These are phyloP conservation scores for Chelonus insularis DNA, from an alignment of 1,140 invertebrate species.

Conservation along the genomic window DNA sequence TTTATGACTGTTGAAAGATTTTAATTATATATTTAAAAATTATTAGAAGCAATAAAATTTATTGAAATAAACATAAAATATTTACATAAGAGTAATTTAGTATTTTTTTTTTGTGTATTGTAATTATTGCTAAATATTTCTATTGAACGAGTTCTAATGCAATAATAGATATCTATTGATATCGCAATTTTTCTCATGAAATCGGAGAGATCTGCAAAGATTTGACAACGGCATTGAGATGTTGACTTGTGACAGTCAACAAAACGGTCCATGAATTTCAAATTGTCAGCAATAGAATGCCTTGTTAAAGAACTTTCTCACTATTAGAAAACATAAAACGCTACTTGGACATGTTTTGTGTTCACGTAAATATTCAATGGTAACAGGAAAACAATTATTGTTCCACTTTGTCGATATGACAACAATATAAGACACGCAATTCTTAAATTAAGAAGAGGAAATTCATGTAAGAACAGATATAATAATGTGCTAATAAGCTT, in stretches of 20 bases:
- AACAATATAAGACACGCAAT: not conserved
- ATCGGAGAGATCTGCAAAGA: not conserved
- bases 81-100: no score
- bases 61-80: no score
- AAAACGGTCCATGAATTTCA: conserved; percentile 1
- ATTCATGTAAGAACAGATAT: not conserved
- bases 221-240: not conserved
- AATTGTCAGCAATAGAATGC: not conserved
- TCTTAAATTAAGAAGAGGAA: not conserved
- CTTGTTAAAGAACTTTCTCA: not conserved
- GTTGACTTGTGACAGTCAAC: conserved; percentile 1
- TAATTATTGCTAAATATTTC: no score
- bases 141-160: no score
- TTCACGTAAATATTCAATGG: not conserved
- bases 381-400: not conserved
- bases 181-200: not conserved
- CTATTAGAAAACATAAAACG: conserved; percentile 6
- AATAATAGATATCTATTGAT: no score
- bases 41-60: no score
- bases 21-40: no score
- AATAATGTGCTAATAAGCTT: not conserved
- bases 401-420: not conserved
- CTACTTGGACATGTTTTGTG: not conserved
- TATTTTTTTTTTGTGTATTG: no score
- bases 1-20: no score